A percentile compares a stretch with the other conserved stretches of the same genome.
phyloP scores from a whole-genome alignment of 2,888 invertebrate species.

The Aromia moschata region DNA sequence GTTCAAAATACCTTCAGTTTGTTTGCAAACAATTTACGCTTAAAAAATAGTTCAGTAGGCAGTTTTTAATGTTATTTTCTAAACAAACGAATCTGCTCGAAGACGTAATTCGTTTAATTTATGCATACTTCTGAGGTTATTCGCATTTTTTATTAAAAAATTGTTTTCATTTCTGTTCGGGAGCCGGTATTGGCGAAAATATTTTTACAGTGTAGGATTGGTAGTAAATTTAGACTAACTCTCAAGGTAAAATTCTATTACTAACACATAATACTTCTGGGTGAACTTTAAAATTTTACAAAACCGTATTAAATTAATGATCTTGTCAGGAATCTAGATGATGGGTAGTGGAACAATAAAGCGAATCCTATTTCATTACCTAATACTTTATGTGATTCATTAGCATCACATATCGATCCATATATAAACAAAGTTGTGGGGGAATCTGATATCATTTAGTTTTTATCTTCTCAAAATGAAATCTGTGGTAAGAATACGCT shows the following conservation, averaged over 20 bases:
- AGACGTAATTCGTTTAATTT: too few relatives aligned
- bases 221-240: constrained; percentile 12
- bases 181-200: neutral
- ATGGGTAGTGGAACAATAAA: constrained; percentile 26
- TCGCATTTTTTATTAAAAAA: too few relatives aligned
- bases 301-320: constrained; percentile 27
- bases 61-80: too few relatives aligned
- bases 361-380: constrained; percentile 18
- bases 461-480: constrained; percentile 24
- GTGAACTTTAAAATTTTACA: constrained; percentile 26
- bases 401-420: constrained; percentile 21
- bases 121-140: too few relatives aligned
- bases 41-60: too few relatives aligned
- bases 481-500: constrained; percentile 20
- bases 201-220: constrained; percentile 7
- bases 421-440: constrained; percentile 25
- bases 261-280: constrained; percentile 3
- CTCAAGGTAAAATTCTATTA: constrained; percentile 15
- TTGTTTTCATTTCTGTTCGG: too few relatives aligned
- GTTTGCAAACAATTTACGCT: too few relatives aligned
- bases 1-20: too few relatives aligned
- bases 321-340: constrained; percentile 28
- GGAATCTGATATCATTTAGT: constrained; percentile 25
- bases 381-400: constrained; percentile 24
- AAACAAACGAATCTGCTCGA: too few relatives aligned